Percentiles rank a stretch among this genome's conserved stretches.
Evolutionary conservation across 2,113 vertebrate genomes (phyloP).

Genomic region (Athene cunicularia): DNA sequence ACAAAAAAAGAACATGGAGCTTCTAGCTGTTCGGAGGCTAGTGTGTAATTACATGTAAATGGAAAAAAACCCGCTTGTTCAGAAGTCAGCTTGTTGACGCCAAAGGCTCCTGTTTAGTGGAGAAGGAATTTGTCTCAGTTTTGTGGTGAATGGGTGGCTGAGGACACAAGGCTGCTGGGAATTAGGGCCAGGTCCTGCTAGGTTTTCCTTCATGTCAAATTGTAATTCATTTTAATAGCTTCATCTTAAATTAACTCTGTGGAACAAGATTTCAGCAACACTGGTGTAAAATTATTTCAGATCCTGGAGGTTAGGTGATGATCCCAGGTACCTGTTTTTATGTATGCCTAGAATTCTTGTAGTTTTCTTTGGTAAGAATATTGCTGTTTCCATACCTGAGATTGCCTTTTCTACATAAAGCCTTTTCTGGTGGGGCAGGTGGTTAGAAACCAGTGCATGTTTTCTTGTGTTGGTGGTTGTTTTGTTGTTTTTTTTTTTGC

Average conservation of each 20-base stretch:
- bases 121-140: background rate
- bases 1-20: background rate
- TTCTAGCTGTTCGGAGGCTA: background rate
- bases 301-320: background rate
- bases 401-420: background rate
- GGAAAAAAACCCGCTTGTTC: background rate
- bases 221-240: background rate
- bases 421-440: background rate
- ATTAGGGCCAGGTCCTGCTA: background rate
- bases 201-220: background rate
- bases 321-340: background rate
- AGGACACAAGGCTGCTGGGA: background rate
- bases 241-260: background rate
- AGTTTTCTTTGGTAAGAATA: background rate
- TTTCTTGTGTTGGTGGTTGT: background rate
- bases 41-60: background rate
- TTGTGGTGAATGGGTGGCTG: background rate
- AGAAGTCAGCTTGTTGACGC: background rate
- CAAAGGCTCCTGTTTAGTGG: background rate
- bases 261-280: background rate
- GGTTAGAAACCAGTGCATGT: background rate
- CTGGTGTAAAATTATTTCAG: background rate
- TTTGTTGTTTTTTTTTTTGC: background rate
- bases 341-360: background rate
- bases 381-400: background rate